phyloP scores from a whole-genome alignment of 2,113 vertebrate genomes.

The Microcebus ravelobensis region DNA sequence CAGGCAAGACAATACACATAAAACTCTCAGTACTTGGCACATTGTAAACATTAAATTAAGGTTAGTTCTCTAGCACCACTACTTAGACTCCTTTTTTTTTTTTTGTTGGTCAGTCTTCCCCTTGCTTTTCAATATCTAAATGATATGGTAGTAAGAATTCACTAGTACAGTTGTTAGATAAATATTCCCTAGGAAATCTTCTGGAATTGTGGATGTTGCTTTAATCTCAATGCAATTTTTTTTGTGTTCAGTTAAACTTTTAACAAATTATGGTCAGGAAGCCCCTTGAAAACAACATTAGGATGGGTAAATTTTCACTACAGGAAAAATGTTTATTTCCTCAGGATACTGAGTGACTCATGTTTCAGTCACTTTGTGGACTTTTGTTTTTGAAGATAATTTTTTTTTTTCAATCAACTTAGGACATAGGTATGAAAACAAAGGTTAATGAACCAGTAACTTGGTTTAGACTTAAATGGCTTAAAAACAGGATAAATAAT shows the following conservation, averaged over 20 bases:
- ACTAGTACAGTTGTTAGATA: neutral
- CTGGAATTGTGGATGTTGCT: neutral
- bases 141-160: neutral
- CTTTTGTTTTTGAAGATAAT: constrained; percentile 63
- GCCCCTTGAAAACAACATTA: constrained; percentile 66
- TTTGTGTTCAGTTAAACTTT: constrained; percentile 39
- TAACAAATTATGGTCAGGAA: constrained; percentile 57
- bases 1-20: neutral
- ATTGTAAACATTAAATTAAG: neutral
- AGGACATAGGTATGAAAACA: constrained; percentile 79
- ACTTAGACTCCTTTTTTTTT: neutral
- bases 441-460: constrained; percentile 78
- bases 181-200: constrained; percentile 46
- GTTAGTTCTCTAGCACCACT: neutral
- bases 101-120: neutral
- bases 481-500: constrained; percentile 79
- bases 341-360: constrained; percentile 82
- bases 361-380: constrained; percentile 75
- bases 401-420: neutral
- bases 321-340: constrained; percentile 85
- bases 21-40: neutral
- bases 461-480: constrained; percentile 57
- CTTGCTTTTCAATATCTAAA: neutral
- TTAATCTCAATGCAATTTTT: constrained; percentile 1
- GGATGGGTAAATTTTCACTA: constrained; percentile 75